These are phyloP conservation scores for Agrochola litura DNA, from an alignment of 2,888 invertebrate species.

Conservation along the genomic window DNA sequence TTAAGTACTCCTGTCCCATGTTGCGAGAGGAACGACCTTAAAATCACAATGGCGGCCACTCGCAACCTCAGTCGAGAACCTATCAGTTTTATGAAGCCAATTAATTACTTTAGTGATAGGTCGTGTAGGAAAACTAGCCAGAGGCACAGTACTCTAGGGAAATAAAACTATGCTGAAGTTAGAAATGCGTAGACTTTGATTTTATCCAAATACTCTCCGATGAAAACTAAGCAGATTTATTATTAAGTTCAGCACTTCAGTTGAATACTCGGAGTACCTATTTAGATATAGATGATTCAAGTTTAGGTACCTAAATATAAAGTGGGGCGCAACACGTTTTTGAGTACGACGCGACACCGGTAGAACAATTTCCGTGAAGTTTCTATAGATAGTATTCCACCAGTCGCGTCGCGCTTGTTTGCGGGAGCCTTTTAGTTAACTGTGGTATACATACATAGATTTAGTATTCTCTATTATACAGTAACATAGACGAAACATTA, in stretches of 20 bases:
- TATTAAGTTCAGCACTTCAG: not conserved
- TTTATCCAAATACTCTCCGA: constrained; percentile 2
- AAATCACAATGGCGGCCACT: constrained; percentile 7
- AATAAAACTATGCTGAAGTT: constrained; percentile 23
- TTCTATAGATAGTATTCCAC: too few relatives aligned
- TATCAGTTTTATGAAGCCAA: constrained; percentile 47
- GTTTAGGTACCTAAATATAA: not conserved
- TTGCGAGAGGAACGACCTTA: constrained; percentile 41
- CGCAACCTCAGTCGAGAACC: constrained; percentile 28
- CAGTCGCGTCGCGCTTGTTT: too few relatives aligned
- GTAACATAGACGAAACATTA: not conserved
- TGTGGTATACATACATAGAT: too few relatives aligned
- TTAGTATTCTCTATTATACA: not conserved
- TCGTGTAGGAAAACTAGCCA: not conserved
- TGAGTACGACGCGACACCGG: not conserved
- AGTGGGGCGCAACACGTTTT: not conserved
- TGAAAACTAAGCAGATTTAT: not conserved
- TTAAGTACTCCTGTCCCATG: constrained; percentile 32
- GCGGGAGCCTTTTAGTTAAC: too few relatives aligned
- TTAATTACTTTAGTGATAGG: constrained; percentile 31
- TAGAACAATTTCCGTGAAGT: too few relatives aligned
- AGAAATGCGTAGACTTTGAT: not conserved
- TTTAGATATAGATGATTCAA: not conserved
- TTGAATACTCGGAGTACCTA: not conserved
- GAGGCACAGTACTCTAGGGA: constrained; percentile 14